These are phyloP conservation scores for Anneissia japonica DNA, from an alignment of 35 echinoderm and acorn worm genomes.

Conservation along the genomic window DNA sequence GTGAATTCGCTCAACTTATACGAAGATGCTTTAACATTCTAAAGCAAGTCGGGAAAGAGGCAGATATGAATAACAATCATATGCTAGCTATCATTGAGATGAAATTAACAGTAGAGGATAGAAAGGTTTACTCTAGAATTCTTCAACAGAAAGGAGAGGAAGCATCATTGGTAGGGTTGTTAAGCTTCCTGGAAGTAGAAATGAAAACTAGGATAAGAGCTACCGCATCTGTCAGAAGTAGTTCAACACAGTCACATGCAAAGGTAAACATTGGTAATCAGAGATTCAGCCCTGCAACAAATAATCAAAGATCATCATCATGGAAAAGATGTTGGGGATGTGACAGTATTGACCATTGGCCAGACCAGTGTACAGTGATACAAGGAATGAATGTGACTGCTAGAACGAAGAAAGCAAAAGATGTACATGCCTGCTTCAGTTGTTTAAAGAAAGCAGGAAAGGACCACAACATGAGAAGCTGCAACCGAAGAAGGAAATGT, in stretches of 20 bases:
- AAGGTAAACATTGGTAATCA: background rate
- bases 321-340: background rate
- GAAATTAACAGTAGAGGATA: background rate
- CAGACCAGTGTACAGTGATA: background rate
- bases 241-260: background rate
- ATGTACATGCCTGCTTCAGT: background rate
- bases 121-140: background rate
- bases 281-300: background rate
- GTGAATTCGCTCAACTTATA: background rate
- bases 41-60: constrained; percentile 4
- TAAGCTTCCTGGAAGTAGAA: background rate
- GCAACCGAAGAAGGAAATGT: constrained; percentile 4
- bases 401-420: background rate
- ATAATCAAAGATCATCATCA: too few species aligned
- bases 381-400: background rate
- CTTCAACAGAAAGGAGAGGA: background rate
- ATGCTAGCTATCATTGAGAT: background rate
- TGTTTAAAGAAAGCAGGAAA: background rate
- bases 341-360: constrained; percentile 12
- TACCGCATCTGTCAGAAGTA: background rate
- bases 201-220: background rate
- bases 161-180: background rate
- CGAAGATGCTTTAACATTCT: background rate
- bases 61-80: background rate
- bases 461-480: background rate